A percentile compares a stretch with the other conserved stretches of the same genome.
Conservation (phyloP, 1,140 invertebrate species). For the Drosophila lini region DNA sequence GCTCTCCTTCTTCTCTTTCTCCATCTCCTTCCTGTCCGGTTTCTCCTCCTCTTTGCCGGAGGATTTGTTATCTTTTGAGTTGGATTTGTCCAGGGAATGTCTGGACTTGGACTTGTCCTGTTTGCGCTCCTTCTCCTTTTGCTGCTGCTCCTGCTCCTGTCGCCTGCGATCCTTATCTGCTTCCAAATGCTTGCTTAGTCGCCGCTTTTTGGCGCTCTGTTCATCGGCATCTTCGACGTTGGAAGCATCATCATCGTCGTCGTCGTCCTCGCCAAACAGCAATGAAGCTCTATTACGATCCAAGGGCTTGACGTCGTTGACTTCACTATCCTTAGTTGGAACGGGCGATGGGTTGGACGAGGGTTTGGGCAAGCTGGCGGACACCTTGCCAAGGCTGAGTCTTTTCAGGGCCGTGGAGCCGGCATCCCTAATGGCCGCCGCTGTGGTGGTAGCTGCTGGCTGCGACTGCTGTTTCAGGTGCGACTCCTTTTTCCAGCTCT, state of each 20-base stretch:
- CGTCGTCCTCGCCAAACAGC: slow-evolving; percentile 86
- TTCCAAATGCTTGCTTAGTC: slow-evolving; percentile 84
- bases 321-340: not conserved
- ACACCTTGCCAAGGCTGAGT: slow-evolving; percentile 15
- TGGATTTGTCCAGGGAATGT: slow-evolving; percentile 33
- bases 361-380: slow-evolving; percentile 5
- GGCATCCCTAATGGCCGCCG: slow-evolving; percentile 64
- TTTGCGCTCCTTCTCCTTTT: slow-evolving; percentile 47
- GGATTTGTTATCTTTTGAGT: slow-evolving; percentile 7
- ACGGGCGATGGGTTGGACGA: not conserved
- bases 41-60: slow-evolving; percentile 6
- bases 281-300: slow-evolving; percentile 84
- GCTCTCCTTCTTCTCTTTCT: not conserved
- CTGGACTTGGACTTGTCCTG: slow-evolving; percentile 38
- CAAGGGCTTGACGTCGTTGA: slow-evolving; percentile 18
- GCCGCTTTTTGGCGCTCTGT: slow-evolving; percentile 55
- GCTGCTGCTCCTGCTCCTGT: slow-evolving; percentile 55
- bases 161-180: slow-evolving; percentile 83
- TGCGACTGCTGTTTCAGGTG: slow-evolving; percentile 1
- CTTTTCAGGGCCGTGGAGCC: slow-evolving; percentile 29
- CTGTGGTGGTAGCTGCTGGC: slow-evolving; percentile 19
- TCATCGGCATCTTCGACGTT: slow-evolving; percentile 4
- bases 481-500: slow-evolving; percentile 75
- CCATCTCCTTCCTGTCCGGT: not conserved
- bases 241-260: not conserved